Conservation (phyloP, 2,797 vertebrate genomes). For the Thamnophis elegans region DNA sequence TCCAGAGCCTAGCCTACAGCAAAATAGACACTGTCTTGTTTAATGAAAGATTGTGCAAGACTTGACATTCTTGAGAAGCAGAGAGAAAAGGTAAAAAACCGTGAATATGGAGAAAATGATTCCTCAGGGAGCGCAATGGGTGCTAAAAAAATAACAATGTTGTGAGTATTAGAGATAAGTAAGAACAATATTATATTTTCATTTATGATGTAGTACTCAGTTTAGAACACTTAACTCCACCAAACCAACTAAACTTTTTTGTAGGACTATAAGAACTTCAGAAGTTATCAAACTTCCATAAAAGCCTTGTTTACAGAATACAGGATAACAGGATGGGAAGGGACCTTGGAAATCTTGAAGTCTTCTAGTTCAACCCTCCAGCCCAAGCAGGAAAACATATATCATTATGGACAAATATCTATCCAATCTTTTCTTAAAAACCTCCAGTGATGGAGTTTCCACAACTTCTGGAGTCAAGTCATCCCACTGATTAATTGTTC, state of each 20-base stretch:
- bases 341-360: neutral
- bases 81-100: neutral
- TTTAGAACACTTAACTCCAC: neutral
- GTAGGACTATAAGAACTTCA: neutral
- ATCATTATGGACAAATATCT: neutral
- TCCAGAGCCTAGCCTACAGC: neutral
- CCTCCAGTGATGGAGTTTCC: neutral
- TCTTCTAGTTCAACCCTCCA: neutral
- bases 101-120: neutral
- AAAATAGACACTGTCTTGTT: conserved; percentile 4
- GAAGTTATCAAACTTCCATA: neutral
- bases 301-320: neutral
- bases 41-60: conserved; percentile 4
- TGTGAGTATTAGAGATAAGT: neutral
- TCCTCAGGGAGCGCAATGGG: neutral
- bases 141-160: neutral
- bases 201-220: neutral
- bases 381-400: neutral
- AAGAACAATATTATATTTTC: neutral
- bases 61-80: neutral
- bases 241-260: neutral
- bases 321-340: neutral
- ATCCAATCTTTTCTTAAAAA: neutral
- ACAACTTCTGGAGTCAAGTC: neutral
- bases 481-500: neutral